Conservation (phyloP, 1,140 invertebrate genomes). For the Sinonovacula constricta region DNA sequence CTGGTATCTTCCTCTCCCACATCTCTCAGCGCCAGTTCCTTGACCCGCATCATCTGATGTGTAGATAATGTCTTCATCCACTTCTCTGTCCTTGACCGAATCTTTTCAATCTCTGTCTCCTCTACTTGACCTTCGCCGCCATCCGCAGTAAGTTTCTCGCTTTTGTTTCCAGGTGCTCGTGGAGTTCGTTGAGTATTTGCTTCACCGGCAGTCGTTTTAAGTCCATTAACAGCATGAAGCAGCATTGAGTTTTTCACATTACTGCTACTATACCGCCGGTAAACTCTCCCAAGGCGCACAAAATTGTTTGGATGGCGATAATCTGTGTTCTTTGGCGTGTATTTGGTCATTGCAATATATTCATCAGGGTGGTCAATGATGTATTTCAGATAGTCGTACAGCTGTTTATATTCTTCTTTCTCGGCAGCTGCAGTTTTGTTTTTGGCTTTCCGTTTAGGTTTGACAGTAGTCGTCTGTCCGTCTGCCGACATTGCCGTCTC, state of each 20-base stretch:
- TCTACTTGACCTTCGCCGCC: neutral
- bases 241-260: neutral
- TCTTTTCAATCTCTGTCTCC: constrained; percentile 66
- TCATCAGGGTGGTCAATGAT: constrained; percentile 68
- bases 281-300: constrained; percentile 57
- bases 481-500: constrained; percentile 9
- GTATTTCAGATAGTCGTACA: constrained; percentile 66
- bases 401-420: constrained; percentile 59
- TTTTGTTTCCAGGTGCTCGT: constrained; percentile 11
- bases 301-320: constrained; percentile 44
- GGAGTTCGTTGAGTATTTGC: constrained; percentile 34
- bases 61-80: constrained; percentile 63
- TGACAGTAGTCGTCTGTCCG: neutral
- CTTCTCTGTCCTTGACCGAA: constrained; percentile 60
- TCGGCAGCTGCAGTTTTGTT: constrained; percentile 1
- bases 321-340: constrained; percentile 25
- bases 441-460: constrained; percentile 3
- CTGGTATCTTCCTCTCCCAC: constrained; percentile 63
- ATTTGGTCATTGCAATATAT: constrained; percentile 54
- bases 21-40: constrained; percentile 61
- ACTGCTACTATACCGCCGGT: constrained; percentile 58
- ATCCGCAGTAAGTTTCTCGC: constrained; percentile 44
- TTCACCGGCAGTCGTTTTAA: constrained; percentile 38
- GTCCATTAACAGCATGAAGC: constrained; percentile 27
- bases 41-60: constrained; percentile 58